Conservation (phyloP, 2,113 vertebrate genomes). For the Xerus inauris region DNA sequence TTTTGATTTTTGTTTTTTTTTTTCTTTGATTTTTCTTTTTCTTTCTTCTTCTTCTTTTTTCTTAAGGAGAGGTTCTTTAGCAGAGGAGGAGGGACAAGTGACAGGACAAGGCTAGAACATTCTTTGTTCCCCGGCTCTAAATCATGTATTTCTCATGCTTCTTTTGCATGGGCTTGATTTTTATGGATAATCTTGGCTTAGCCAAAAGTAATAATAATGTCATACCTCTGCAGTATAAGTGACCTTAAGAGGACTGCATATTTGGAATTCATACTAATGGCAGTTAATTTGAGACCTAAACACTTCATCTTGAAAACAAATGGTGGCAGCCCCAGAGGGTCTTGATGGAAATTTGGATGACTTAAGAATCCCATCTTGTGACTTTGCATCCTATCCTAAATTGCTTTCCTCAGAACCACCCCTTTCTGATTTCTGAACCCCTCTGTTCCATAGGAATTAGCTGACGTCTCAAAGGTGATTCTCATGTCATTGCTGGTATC, state of each 20-base stretch:
- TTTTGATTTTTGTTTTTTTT: background rate
- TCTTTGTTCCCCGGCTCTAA: background rate
- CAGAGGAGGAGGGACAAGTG: background rate
- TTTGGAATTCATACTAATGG: background rate
- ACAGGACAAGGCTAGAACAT: background rate
- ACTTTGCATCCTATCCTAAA: background rate
- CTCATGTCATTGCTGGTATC: background rate
- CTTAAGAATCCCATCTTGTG: background rate
- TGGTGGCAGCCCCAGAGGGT: background rate
- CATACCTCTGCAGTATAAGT: background rate
- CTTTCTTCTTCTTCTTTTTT: no score
- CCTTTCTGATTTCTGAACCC: background rate
- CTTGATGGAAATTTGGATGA: background rate
- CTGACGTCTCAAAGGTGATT: background rate
- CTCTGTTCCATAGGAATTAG: background rate
- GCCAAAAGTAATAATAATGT: background rate
- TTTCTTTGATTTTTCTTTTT: no score
- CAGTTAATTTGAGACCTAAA: background rate
- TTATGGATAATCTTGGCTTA: background rate
- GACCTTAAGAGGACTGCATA: background rate
- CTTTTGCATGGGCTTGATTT: background rate
- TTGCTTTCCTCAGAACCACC: background rate
- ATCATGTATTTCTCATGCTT: background rate
- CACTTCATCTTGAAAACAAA: constrained; percentile 34
- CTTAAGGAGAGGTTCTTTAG: background rate